Base-by-base conservation (phyloP, 2,888 invertebrate species). In the Ornithoptera priamus region DNA sequence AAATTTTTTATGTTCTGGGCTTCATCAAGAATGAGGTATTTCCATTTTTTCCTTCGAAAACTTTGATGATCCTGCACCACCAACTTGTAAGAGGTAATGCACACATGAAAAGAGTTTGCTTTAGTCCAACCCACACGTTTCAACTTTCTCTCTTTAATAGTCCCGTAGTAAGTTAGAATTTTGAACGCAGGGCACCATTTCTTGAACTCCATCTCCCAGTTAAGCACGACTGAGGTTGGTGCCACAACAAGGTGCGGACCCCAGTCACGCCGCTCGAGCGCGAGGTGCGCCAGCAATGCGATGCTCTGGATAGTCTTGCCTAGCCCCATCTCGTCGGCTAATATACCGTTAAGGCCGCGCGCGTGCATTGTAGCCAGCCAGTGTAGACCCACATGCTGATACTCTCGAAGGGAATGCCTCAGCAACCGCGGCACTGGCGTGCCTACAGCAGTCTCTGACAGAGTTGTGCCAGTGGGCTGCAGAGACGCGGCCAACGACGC, bases 171-270 rank as follows among this genome's bases (percentile, higher is more conserved):
- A 1, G 99, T 99, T 76, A 99, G 94, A 81, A 99, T 98, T 94
- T 99, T 99, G 87, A 99, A 98, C 66, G 97, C 98, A 0, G 99
- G 99, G 88, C 99, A 99, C 99, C 99, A 99, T 89, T 99, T 99
- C 90, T 99, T 99, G 84, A 99, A 97, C 90, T 99, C 99, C 97
- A 99, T 98, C 93, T 99, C 99, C 99, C 99, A 99, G 92, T 99
- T 99, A 73, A 99, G 94, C 97, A 99, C 99, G 65, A 99, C 99
- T 75, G 99, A 99, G 20, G 99, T 99, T 71, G 99, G 99, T 76
- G 99, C 99, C 73, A 99, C 97, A 76, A 99, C 98, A 36, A 99
- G 94, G 94, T 99, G 99, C 68, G 99, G 99, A 50, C 99, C 99
- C 99, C 99, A 99, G 84, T 98, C 96, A 76, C 94, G 94, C 81